phyloP scores from a whole-genome alignment of 2,888 invertebrate genomes.

The Branchellion lobata region DNA sequence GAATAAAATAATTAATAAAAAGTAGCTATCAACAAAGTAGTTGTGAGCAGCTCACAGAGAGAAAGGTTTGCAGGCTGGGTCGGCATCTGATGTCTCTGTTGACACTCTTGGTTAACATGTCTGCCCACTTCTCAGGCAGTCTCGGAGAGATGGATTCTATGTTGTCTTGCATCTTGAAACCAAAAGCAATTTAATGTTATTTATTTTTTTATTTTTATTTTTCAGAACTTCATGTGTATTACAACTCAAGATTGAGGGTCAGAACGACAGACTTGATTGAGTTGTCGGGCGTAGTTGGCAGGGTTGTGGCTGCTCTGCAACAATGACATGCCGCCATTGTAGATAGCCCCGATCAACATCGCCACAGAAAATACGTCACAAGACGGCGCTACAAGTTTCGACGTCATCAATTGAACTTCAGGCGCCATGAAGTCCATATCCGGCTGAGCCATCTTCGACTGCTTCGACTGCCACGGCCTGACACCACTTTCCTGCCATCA shows the following conservation, averaged over 20 bases:
- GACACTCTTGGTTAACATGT: slow-evolving; percentile 78
- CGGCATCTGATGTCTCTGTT: slow-evolving; percentile 80
- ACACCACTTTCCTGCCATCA: slow-evolving; percentile 41
- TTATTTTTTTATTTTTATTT: no score
- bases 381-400: slow-evolving; percentile 69
- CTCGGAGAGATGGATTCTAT: slow-evolving; percentile 76
- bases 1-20: no score
- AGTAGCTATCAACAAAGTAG: no score
- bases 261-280: slow-evolving; percentile 80
- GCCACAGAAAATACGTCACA: slow-evolving; percentile 97
- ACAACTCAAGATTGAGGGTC: no score
- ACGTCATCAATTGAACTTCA: slow-evolving; percentile 76
- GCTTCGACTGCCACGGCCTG: slow-evolving; percentile 82
- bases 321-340: slow-evolving; percentile 83
- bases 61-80: slow-evolving; percentile 85
- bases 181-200: no score
- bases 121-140: slow-evolving; percentile 81
- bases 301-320: slow-evolving; percentile 89
- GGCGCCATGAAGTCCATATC: slow-evolving; percentile 91
- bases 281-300: slow-evolving; percentile 82
- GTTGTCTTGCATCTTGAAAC: slow-evolving; percentile 75
- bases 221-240: no score
- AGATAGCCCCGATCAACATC: slow-evolving; percentile 87
- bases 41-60: slow-evolving; percentile 71
- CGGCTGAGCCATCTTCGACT: slow-evolving; percentile 89